phyloP scores from a whole-genome alignment of 2,113 vertebrate genomes.

The Orycteropus afer region DNA sequence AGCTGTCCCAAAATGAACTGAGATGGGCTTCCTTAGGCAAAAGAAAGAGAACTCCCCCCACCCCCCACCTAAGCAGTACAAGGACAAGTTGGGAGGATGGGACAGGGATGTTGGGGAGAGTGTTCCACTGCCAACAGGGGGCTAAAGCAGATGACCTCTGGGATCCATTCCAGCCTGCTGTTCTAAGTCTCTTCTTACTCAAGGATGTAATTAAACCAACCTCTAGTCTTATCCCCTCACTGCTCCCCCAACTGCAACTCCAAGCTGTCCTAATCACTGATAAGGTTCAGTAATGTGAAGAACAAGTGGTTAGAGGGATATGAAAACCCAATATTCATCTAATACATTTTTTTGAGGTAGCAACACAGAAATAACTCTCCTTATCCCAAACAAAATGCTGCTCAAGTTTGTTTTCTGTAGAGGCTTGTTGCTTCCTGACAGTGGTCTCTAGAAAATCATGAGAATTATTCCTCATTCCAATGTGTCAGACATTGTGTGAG shows the following conservation, averaged over 20 bases:
- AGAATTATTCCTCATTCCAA: background rate
- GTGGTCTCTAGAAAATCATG: background rate
- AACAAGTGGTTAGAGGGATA: background rate
- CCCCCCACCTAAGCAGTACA: background rate
- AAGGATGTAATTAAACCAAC: background rate
- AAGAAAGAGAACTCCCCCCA: background rate
- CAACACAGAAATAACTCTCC: background rate
- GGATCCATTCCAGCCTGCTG: background rate
- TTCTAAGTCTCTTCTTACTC: background rate
- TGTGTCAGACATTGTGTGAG: background rate
- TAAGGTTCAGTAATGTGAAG: background rate
- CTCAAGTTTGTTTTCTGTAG: background rate
- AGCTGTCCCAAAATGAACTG: background rate
- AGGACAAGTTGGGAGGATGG: background rate
- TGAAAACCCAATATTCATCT: background rate
- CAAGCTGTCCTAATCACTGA: background rate
- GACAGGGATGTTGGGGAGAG: no score
- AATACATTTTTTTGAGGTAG: background rate
- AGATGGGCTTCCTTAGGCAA: background rate
- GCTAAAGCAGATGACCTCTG: background rate
- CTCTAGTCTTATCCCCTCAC: background rate
- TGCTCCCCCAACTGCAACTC: background rate
- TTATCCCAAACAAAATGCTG: background rate
- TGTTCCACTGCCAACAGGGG: fast-evolving
- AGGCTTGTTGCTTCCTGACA: background rate